Base-by-base conservation (phyloP, 2,113 vertebrate genomes). In the Myanophis thanlyinensis region DNA sequence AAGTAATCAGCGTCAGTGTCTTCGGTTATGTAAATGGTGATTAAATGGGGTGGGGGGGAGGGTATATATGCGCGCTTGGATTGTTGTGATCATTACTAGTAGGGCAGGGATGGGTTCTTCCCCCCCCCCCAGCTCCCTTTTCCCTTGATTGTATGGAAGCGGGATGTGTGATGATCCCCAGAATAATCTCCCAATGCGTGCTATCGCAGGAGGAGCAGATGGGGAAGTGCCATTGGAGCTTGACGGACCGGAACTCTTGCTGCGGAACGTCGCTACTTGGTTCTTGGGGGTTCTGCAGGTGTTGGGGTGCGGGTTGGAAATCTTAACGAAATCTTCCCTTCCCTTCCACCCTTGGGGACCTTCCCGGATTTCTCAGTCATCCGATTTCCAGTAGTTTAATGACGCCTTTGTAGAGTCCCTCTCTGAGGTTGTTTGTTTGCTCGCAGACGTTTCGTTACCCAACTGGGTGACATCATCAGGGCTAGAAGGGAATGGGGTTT, bases 121-220 rank as follows among this genome's bases (percentile, higher is more conserved):
- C 20, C 73, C 35, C 35, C 84, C 4, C 6, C 22, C 25, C 54
- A 10, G 25, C 9, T 25, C 56, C 25, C 56, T 27, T 47, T 95
- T 96, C 95, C 35, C 90, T 93, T 98, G 97, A 98, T 98, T 97
- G 93, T 93, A 92, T 94, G 95, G 95, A 96, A 94, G 94, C 92
- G n/a, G n/a, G n/a, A n/a, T n/a, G 93, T 97, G 92, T 94, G 95
- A 92, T 20, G 25, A 94, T 84, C 91, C 94, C 95, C 93, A 96
- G 95, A 93, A 94, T 92, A 62, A 93, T 90, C 59, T 90, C 59
- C 51, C 54, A 94, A 7, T 0, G 80, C 93, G 87, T 92, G 90
- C 67, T 80, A 4, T 52, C 92, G 91, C 91, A 51, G 56, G 59
- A 51, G 56, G 59, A 92, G 89, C 85, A 89, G 85, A 67, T 67